Conservation (phyloP, 2,113 vertebrate species). For the Chinchilla lanigera region DNA sequence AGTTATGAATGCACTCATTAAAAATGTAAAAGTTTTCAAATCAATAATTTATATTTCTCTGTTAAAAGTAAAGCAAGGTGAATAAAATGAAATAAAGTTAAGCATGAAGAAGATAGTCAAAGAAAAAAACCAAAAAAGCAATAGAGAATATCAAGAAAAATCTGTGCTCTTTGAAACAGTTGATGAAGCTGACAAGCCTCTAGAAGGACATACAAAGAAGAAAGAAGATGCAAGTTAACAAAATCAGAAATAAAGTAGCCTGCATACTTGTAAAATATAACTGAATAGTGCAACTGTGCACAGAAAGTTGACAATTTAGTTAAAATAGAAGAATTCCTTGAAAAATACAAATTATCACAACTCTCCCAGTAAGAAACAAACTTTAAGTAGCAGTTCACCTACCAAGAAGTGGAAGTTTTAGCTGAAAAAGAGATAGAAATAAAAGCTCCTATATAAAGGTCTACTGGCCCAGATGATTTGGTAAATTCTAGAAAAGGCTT, state of each 20-base stretch:
- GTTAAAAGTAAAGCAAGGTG: neutral
- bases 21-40: neutral
- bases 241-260: neutral
- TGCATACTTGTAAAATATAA: neutral
- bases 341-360: neutral
- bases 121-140: neutral
- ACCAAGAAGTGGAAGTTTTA: neutral
- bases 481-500: neutral
- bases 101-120: neutral
- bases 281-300: rapidly evolving
- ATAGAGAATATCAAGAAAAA: neutral
- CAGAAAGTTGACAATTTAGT: neutral
- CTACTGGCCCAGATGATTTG: neutral
- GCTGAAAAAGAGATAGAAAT: neutral
- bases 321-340: neutral
- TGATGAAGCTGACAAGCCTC: neutral
- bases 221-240: neutral
- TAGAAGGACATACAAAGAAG: neutral
- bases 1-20: neutral
- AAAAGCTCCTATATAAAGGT: neutral
- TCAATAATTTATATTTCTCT: neutral
- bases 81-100: neutral
- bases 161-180: neutral
- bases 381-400: neutral
- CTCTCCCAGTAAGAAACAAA: neutral